Base-by-base conservation (phyloP, 1,140 invertebrate species). In the Melitaea cinxia region DNA sequence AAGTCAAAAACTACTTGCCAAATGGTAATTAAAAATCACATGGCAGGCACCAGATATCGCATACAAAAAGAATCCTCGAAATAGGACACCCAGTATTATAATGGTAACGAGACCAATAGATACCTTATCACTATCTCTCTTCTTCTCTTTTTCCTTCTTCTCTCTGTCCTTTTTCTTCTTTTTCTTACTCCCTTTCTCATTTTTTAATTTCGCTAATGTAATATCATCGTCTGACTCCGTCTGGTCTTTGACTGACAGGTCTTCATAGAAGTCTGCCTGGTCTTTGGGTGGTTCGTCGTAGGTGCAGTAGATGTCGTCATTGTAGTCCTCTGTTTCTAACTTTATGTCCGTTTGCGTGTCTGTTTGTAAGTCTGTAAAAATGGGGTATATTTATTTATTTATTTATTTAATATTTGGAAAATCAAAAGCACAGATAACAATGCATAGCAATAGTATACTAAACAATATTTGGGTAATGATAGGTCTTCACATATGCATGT, bases 201-300 rank as follows among this genome's bases (percentile, higher is more conserved):
- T 67, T 28, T 78, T 81, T 10, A 85, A 37, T n/a, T 73, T 58
- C 0, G 77, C 78, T 1, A 85, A 67, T 14, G 73, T 64, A 4
- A 78, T 67, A 21, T 84, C 80, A 28, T 86, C 83, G 6, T 86
- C 83, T 0, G 81, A 81, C 0, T 69, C 5, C 26, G 53, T 6
- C 68, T 61, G 7, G 62, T 15, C 42, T 47, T 47, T 47, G 0
- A 19, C 12, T 2, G 53, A 30, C 2, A 55, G 12, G 23, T 55
- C 37, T 9, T 57, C 54, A 9, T 42, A 57, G 28, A 9, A 42
- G 24, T 57, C 54, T 14, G 28, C n/a, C 68, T 61, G 7, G 62
- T 15, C 42, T 47, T 47, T 47, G 0, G 42, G n/a, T 2, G 53
- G 52, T 9, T 57, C 54, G 14, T 42, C 42, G 28, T 12, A 42